These are phyloP conservation scores for Scaptodrosophila lebanonensis DNA, from an alignment of 1,140 invertebrate species.

Conservation along the genomic window DNA sequence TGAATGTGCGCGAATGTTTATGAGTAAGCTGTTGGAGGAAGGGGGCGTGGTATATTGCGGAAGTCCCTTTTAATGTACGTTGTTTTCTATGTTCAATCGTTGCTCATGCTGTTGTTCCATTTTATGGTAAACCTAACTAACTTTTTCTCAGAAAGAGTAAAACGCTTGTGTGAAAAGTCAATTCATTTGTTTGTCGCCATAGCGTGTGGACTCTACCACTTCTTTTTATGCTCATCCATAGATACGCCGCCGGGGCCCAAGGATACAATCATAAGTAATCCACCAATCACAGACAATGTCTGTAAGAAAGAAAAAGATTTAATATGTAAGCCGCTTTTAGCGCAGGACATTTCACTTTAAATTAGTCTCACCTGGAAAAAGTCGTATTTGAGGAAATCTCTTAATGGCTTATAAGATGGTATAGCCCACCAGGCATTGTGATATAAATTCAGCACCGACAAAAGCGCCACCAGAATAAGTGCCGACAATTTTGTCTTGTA, in stretches of 20 bases:
- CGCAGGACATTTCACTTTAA: neutral
- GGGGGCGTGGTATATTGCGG: slow-evolving; percentile 46
- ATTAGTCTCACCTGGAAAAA: slow-evolving; percentile 93
- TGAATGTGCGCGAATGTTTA: slow-evolving; percentile 62
- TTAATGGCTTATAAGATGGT: slow-evolving; percentile 94
- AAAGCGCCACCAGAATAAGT: slow-evolving; percentile 92
- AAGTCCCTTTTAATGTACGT: slow-evolving; percentile 51
- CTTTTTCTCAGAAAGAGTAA: slow-evolving; percentile 56
- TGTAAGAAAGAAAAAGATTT: slow-evolving; percentile 79
- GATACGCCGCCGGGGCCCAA: slow-evolving; percentile 98
- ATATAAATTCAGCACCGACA: slow-evolving; percentile 95
- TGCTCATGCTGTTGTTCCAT: slow-evolving; percentile 67
- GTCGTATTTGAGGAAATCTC: slow-evolving; percentile 99
- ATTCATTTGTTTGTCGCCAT: slow-evolving; percentile 27
- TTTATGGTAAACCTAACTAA: slow-evolving; percentile 72
- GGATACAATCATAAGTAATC: slow-evolving; percentile 98
- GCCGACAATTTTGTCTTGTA: slow-evolving; percentile 99
- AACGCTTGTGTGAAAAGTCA: slow-evolving; percentile 58
- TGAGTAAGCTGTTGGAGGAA: slow-evolving; percentile 36
- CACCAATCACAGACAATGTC: slow-evolving; percentile 98
- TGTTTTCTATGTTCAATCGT: slow-evolving; percentile 35
- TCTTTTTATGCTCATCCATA: slow-evolving; percentile 99
- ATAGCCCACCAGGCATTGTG: slow-evolving; percentile 99
- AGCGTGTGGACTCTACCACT: slow-evolving; percentile 85
- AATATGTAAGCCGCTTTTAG: too few relatives aligned